Conservation (phyloP, 2,113 vertebrate genomes). For the Helogale parvula region DNA sequence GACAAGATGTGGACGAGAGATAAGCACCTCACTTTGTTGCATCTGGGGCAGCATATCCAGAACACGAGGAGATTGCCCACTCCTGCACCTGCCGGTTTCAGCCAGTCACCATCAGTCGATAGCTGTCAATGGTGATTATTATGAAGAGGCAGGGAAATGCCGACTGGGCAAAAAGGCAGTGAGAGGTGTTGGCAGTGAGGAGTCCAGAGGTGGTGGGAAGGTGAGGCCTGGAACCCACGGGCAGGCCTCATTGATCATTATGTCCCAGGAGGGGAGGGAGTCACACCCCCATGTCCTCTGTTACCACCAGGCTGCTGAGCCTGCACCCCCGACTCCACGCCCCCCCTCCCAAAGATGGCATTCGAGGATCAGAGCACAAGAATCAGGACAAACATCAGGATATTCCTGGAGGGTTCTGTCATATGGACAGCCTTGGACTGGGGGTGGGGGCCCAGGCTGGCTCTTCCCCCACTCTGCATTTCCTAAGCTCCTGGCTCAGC, state of each 20-base stretch:
- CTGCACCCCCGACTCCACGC: neutral
- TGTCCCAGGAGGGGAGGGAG: neutral
- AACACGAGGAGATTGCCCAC: neutral
- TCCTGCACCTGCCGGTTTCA: conserved; percentile 2
- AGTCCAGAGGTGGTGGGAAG: neutral
- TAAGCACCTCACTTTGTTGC: accelerated
- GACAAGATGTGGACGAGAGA: neutral
- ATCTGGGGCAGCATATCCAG: neutral
- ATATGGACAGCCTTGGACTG: neutral
- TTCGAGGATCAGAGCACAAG: neutral
- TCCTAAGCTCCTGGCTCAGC: neutral
- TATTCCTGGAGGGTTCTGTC: neutral
- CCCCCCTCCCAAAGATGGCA: neutral
- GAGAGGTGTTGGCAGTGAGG: neutral
- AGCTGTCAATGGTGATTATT: conserved; percentile 61
- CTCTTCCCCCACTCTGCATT: neutral
- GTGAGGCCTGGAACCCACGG: neutral
- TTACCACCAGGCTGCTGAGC: neutral
- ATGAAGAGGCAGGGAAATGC: conserved; percentile 1
- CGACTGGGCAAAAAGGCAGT: neutral
- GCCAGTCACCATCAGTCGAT: conserved; percentile 39
- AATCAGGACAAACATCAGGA: neutral
- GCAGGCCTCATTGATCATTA: neutral
- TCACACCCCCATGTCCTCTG: neutral
- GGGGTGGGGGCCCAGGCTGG: accelerated